Base-by-base conservation (phyloP, 1,140 invertebrate species). In the Chrysoperla carnea region DNA sequence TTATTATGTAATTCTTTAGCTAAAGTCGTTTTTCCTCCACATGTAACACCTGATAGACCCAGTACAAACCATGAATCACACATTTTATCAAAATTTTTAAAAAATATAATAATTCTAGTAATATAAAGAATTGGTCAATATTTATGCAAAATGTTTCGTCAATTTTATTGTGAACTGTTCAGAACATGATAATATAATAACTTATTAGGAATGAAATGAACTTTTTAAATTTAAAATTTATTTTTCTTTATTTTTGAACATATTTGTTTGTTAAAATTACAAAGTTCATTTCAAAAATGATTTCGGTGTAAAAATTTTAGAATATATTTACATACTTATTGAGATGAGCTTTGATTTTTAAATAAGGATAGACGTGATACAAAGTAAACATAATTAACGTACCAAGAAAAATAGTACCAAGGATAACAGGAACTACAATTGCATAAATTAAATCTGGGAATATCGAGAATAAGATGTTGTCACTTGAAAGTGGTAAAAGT, bases 11-110 rank as follows among this genome's bases (percentile, higher is more conserved):
- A 47, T 47, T 63, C 62, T 15, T 64, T 67, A 0, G 80, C 68
- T 12, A 86, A 48, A 0, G 80, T 80, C 1, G 82, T 82, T 64
- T 90, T 90, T 31, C 85, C 84, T 38, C 81, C 78, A 49, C 78
- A 81, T 0, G 84, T 86, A 4, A 77, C 73, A 1, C 84, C 84
- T 8, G 78, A 75, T 47, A 88, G 70, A 14, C 79, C 83, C 42
- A 87, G 65, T 8, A 84, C 56, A 12, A 81, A 52, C 78, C 76
- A 83, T 33, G 17, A 23, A 11, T 33, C 31, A 11, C 8, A 11
- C n/a, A 12, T 33, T 4, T 2, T 11, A 6, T 11, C 31, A 33
- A 11, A 11, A 7, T 31, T 31, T 7, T 31, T 11, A 31, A 7
- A 31, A 31, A 11, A 7, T 31, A 31, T 31, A 31, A 31, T n/a